Base-by-base conservation (phyloP, 2,888 invertebrate species). In the Acanthosepion pharaonis region DNA sequence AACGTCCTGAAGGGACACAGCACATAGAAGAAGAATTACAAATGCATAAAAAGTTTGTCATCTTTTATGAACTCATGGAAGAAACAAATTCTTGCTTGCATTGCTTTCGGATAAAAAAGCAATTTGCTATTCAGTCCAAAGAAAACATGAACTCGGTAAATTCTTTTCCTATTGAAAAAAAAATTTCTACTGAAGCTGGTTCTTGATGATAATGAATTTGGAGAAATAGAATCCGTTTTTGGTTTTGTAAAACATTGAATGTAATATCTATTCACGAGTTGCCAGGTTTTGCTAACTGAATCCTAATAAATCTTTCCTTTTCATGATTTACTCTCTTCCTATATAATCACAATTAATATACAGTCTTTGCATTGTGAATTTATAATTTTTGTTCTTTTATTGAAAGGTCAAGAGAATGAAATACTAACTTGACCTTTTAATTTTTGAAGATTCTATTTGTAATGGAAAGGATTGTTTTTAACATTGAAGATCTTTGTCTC, bases 331-430 rank as follows among this genome's bases (percentile, higher is more conserved):
- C 25, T 78, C 11, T 23, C 5, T 20, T 59, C 23, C 25, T 23
- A 59, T 59, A 59, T 20, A 55, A 18, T 55, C 55, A 55, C 20
- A 55, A 18, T 15, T 55, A 55, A 55, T 55, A 20, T 59, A 23
- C 23, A 59, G 59, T 59, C 20, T 55, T 59, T 59, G 20, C 20
- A 59, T 59, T 23, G 59, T 59, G 59, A 59, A 59, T 59, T 59
- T 59, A 59, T 23, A 23, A 23, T 18, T 55, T 18, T 59, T 59
- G 23, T 59, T 59, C 6, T 59, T 23, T 59, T 0, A 59, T 11
- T 78, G n/a, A 78, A 78, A 78, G 78, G n/a, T 78, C 78, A 78
- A n/a, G n/a, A 33, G n/a, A n/a, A 78, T 78, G n/a, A n/a, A 78
- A n/a, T 33, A 18, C n/a, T 15, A 18, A 78, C 11, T 78, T 78